phyloP scores from a whole-genome alignment of 1,140 invertebrate species.

The Drosophila lini region DNA sequence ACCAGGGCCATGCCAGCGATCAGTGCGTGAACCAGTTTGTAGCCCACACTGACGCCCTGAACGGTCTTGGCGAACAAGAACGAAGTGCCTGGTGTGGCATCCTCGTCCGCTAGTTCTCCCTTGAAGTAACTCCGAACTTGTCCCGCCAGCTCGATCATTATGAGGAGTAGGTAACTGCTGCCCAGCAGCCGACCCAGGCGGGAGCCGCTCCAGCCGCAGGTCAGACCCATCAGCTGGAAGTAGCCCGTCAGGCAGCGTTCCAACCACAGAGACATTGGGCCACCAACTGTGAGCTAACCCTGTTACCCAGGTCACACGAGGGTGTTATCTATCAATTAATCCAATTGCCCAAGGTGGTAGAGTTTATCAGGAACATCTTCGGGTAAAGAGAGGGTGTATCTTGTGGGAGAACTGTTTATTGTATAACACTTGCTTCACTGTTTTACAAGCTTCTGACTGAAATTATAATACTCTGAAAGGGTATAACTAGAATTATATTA shows the following conservation, averaged over 20 bases:
- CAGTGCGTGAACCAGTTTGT: constrained; percentile 40
- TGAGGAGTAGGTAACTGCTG: constrained; percentile 33
- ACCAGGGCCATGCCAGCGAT: constrained; percentile 28
- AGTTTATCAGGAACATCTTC: neutral
- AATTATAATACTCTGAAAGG: too few relatives aligned
- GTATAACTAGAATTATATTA: too few relatives aligned
- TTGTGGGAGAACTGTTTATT: neutral
- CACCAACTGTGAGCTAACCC: constrained; percentile 15
- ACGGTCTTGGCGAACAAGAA: constrained; percentile 26
- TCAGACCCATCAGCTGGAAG: constrained; percentile 50
- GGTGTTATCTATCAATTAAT: constrained; percentile 51
- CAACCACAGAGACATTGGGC: constrained; percentile 38
- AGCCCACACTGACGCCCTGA: constrained; percentile 39
- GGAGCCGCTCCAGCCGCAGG: constrained; percentile 30
- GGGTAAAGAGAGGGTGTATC: neutral
- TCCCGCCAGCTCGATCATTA: constrained; percentile 9
- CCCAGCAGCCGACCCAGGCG: constrained; percentile 24
- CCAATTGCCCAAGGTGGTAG: constrained; percentile 13
- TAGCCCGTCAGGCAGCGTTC: constrained; percentile 45
- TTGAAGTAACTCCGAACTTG: constrained; percentile 25
- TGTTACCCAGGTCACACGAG: neutral
- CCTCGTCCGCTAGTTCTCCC: neutral
- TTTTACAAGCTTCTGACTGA: too few relatives aligned
- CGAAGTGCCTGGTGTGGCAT: neutral
- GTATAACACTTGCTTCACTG: neutral